These are phyloP conservation scores for Cyclophora punctaria DNA, from an alignment of 2,888 invertebrate species.

Conservation along the genomic window DNA sequence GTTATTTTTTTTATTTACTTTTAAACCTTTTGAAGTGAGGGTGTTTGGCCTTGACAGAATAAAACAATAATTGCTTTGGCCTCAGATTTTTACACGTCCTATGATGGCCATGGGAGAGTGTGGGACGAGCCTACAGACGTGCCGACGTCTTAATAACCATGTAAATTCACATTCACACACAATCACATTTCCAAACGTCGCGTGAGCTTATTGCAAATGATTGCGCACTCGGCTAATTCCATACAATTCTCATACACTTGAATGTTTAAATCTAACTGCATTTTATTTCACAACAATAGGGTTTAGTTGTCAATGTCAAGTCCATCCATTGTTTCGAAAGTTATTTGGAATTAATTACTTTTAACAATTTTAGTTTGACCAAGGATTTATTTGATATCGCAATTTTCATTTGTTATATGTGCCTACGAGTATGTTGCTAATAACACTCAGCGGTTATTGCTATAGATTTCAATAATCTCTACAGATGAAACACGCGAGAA, in stretches of 20 bases:
- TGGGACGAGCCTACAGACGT: too few species aligned
- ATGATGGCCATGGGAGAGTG: too few species aligned
- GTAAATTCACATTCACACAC: conserved; percentile 4
- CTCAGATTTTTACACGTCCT: too few species aligned
- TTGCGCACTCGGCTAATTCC: conserved; percentile 1
- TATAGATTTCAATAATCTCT: too few species aligned
- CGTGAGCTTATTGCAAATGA: conserved; percentile 9
- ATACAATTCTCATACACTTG: conserved; percentile 2
- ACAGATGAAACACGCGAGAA: too few species aligned
- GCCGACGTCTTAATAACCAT: too few species aligned
- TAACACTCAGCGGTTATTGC: too few species aligned
- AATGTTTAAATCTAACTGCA: conserved; percentile 8
- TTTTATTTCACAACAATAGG: conserved; percentile 15
- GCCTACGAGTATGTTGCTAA: too few species aligned
- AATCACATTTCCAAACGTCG: conserved; percentile 10
- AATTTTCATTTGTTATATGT: background rate
- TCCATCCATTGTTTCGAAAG: conserved; percentile 12
- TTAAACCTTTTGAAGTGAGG: too few species aligned
- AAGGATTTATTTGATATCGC: background rate
- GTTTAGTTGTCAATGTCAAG: conserved; percentile 17
- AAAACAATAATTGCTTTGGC: too few species aligned
- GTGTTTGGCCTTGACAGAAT: too few species aligned
- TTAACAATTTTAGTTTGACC: conserved; percentile 1
- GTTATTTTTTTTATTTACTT: too few species aligned
- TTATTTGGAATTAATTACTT: conserved; percentile 10